Base-by-base conservation (phyloP, 2,797 vertebrate species). In the Cryptoprocta ferox region DNA sequence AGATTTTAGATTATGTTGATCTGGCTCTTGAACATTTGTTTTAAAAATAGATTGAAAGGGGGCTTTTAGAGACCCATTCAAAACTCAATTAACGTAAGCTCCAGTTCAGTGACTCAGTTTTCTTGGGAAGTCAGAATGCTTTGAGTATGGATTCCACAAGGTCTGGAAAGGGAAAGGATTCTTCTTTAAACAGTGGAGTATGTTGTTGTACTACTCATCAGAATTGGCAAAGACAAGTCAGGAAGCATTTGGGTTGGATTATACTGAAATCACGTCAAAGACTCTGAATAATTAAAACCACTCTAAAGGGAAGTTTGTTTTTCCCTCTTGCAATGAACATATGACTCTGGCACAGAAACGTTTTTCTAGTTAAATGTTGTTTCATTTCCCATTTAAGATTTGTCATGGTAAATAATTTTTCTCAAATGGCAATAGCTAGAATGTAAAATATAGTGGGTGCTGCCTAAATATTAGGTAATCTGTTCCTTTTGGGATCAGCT, bases 231-330 rank as follows among this genome's bases (percentile, higher is more conserved):
- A 68, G 82, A 76, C 19, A 59, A 93, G 19, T 9, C 76, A 66
- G n/a, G 59, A 56, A 26, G 63, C 92, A 86, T 97, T 89, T 92
- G 97, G 93, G 84, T 91, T 73, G 53, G 21, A 84, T 97, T 97
- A 97, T 48, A 24, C 5, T 37, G 92, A 85, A 93, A 91, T 73
- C 90, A 91, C 87, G 87, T 98, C 98, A 98, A 75, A 96, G 95
- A 45, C 88, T 87, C 95, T 84, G 96, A 94, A 91, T 96, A 96
- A 98, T 96, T 95, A 79, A 98, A 98, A 98, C 96, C 98, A 96
- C 92, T 70, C 83, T 66, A 83, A 92, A 97, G 93, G 95, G 96
- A 98, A 96, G 96, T 96, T 95, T 96, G 70, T 93, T 95, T 97
- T 97, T 73, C 90, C 61, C 94, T 94, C 92, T 94, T 91, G 86